Conservation (phyloP, 1,140 invertebrate species). For the Helicoverpa zea region DNA sequence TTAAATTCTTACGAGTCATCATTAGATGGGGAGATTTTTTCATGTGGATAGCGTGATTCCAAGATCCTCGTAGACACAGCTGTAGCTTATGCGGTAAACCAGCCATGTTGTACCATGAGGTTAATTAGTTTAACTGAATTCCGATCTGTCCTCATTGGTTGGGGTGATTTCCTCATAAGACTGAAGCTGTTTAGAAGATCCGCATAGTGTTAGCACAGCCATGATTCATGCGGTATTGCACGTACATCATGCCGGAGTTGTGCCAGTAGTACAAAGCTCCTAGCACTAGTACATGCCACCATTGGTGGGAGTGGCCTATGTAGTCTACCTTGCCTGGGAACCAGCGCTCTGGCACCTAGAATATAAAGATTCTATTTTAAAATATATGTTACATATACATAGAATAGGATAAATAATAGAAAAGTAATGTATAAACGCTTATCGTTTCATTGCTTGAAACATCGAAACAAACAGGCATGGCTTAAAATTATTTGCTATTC, state of each 20-base stretch:
- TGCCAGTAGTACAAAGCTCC: constrained; percentile 98
- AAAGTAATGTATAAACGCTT: no score
- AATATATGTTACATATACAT: not conserved
- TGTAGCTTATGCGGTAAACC: no score
- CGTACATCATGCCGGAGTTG: constrained; percentile 95
- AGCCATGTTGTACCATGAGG: no score
- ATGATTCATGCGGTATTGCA: constrained; percentile 94
- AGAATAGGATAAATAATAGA: no score
- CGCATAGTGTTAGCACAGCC: constrained; percentile 88
- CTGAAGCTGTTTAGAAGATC: constrained; percentile 69
- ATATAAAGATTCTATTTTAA: constrained; percentile 22
- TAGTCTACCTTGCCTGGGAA: constrained; percentile 94
- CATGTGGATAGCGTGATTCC: no score
- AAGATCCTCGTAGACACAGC: no score
- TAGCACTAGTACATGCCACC: constrained; percentile 97
- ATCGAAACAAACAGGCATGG: no score
- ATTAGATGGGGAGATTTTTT: not conserved
- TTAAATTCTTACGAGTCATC: not conserved
- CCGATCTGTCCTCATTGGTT: not conserved
- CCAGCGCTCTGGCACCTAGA: constrained; percentile 88
- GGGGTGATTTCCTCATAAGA: not conserved
- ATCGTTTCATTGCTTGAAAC: no score
- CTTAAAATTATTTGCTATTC: no score
- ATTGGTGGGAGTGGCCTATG: constrained; percentile 97
- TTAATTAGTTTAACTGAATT: not conserved